Conservation (phyloP, 2,888 invertebrate species). For the Acheta domesticus region DNA sequence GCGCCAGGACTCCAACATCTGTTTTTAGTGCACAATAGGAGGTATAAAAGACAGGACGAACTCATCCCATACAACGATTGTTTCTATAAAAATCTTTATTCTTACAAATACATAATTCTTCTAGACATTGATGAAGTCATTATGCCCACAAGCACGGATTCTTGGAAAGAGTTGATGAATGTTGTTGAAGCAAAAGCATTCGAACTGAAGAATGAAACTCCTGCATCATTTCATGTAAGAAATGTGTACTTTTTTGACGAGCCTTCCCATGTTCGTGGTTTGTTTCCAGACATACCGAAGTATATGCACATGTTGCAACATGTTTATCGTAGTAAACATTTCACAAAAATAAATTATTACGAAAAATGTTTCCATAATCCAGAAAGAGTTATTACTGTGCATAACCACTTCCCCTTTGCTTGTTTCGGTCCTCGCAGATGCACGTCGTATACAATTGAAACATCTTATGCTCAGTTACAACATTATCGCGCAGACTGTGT, state of each 20-base stretch:
- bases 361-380: conserved; percentile 94
- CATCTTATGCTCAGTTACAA: conserved; percentile 80
- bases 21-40: conserved; percentile 84
- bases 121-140: conserved; percentile 93
- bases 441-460: conserved; percentile 79
- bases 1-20: conserved; percentile 83
- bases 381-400: conserved; percentile 79
- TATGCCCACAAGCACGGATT: conserved; percentile 71
- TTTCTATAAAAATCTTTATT: conserved; percentile 85
- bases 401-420: conserved; percentile 89
- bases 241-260: conserved; percentile 92
- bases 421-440: conserved; percentile 71
- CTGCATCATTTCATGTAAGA: conserved; percentile 81
- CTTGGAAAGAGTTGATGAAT: conserved; percentile 76
- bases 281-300: conserved; percentile 74
- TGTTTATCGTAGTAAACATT: no score
- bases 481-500: conserved; percentile 94
- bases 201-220: conserved; percentile 61
- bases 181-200: conserved; percentile 66
- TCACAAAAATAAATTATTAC: conserved; percentile 89
- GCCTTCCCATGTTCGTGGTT: conserved; percentile 73
- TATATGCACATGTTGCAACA: conserved; percentile 94
- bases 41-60: conserved; percentile 92
- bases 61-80: conserved; percentile 96
- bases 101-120: conserved; percentile 82